Evolutionary conservation across 2,888 invertebrate genomes (phyloP).

Genomic region (Dicranocentrus wangi): DNA sequence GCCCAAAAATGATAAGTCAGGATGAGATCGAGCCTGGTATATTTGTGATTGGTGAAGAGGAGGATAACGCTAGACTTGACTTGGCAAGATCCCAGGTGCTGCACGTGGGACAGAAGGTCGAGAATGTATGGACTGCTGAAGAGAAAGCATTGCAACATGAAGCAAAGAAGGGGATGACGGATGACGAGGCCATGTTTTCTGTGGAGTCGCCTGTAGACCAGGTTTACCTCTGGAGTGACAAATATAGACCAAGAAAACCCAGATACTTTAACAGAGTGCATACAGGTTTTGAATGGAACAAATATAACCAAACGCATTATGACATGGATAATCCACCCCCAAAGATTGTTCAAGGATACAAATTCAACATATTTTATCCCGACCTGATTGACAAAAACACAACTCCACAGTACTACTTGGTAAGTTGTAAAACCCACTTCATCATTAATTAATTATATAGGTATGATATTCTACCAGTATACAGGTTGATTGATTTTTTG

Average conservation of each 20-base stretch:
- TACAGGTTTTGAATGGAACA: slow-evolving; percentile 99
- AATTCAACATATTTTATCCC: slow-evolving; percentile 99
- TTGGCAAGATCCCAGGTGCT: slow-evolving; percentile 69
- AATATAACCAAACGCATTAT: slow-evolving; percentile 99
- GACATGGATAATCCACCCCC: slow-evolving; percentile 99
- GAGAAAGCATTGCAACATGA: slow-evolving; percentile 84
- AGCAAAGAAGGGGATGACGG: slow-evolving; percentile 88
- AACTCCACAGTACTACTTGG: slow-evolving; percentile 94
- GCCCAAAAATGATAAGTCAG: slow-evolving; percentile 82
- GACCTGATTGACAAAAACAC: slow-evolving; percentile 95
- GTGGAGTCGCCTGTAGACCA: slow-evolving; percentile 91
- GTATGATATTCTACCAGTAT: too few relatives aligned
- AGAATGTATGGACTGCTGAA: slow-evolving; percentile 78
- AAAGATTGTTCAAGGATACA: slow-evolving; percentile 99
- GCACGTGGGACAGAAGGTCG: slow-evolving; percentile 71
- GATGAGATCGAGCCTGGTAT: slow-evolving; percentile 84
- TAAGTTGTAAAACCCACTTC: too few relatives aligned
- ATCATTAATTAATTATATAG: too few relatives aligned
- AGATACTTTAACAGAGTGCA: slow-evolving; percentile 97
- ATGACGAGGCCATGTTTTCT: slow-evolving; percentile 92
- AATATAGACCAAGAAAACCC: slow-evolving; percentile 97
- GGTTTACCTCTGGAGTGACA: slow-evolving; percentile 96
- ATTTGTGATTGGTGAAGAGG: slow-evolving; percentile 83
- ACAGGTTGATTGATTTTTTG: slow-evolving; percentile 35
- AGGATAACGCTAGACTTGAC: slow-evolving; percentile 83